Evolutionary conservation across 1,140 invertebrate species (phyloP), one percentile per base, ranked within the genome.

Genomic region (Platyura marginata): DNA sequence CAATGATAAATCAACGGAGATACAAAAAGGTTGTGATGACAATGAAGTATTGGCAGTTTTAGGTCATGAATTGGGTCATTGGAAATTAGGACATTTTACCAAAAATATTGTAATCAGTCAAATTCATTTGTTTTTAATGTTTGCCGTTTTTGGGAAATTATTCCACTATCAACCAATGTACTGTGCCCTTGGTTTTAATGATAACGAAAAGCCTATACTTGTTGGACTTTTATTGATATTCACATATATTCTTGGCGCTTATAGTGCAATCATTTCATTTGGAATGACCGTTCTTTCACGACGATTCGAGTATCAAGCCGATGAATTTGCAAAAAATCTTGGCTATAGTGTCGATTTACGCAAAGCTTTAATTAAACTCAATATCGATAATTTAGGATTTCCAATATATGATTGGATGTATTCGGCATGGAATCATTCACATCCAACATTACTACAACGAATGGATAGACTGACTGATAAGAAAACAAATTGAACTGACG

Each of bases 51-150:
- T 98, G 34, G 94, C 92, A 40, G 84, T 99, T 29, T 67, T 99
- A 36, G 85, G 79, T 10, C 95, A 99, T 66, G 96, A 99, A 68
- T 67, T 98, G 40, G 94, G 93, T 4, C 96, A 99, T 60, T 99
- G 96, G 96, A 87, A 87, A 53, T 71, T 88, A 40, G 88, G 75
- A 54, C 95, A 98, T 64, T 78, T 86, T 34, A 64, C 88, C 13
- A 93, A 93, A 54, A 86, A 88, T 56, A 75, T 98, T 46, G 48
- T 86, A 5, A 72, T 95, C 21, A 76, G 78, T 49, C 84, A 96
- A 73, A 54, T 75, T 1, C 74, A 77, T 54, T 56, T 76, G 21
- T 62, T 75, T 18, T 65, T 98, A 6, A 75, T 91, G 54, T 96
- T 98, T 56, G 61, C 69, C 23, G 79, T 85, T 20, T 98, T 98